Conservation (phyloP, 2,113 vertebrate species). For the Tenrec ecaudatus region DNA sequence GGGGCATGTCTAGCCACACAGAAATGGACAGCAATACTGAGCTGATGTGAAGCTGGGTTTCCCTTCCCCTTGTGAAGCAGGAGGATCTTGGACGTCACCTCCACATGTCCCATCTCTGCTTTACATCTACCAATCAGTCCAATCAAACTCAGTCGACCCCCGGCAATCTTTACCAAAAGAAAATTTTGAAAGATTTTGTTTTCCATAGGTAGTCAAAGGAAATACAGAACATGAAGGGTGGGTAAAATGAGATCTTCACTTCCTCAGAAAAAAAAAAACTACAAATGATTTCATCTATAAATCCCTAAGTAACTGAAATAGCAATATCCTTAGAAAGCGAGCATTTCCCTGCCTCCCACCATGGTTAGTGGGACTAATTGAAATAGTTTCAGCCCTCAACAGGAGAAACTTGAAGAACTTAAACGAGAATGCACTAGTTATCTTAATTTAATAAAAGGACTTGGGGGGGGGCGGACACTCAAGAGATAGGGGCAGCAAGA, state of each 20-base stretch:
- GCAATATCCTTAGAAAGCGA: slow-evolving; percentile 26
- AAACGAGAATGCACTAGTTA: slow-evolving; percentile 26
- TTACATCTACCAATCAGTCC: not conserved
- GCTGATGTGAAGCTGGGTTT: no score
- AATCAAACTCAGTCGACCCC: slow-evolving; percentile 34
- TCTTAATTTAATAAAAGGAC: slow-evolving; percentile 28
- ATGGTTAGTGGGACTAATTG: slow-evolving; percentile 7
- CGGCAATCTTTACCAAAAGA: slow-evolving; percentile 47
- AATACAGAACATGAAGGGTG: not conserved
- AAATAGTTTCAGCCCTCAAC: slow-evolving; percentile 43
- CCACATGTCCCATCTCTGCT: no score
- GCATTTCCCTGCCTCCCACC: not conserved
- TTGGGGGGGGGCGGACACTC: not conserved
- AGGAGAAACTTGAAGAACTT: slow-evolving; percentile 42
- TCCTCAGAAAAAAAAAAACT: slow-evolving; percentile 59
- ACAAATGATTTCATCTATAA: slow-evolving; percentile 53
- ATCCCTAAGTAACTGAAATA: slow-evolving; percentile 34
- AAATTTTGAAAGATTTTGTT: slow-evolving; percentile 47
- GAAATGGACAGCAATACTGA: no score
- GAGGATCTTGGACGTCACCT: no score
- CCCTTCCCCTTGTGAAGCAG: no score
- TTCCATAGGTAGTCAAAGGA: slow-evolving; percentile 51
- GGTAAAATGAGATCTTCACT: slow-evolving; percentile 53
- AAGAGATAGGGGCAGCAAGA: not conserved
- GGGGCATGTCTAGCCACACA: no score